Evolutionary conservation across 2,113 vertebrate species (phyloP).

Genomic region (Actenoides lindsayi): DNA sequence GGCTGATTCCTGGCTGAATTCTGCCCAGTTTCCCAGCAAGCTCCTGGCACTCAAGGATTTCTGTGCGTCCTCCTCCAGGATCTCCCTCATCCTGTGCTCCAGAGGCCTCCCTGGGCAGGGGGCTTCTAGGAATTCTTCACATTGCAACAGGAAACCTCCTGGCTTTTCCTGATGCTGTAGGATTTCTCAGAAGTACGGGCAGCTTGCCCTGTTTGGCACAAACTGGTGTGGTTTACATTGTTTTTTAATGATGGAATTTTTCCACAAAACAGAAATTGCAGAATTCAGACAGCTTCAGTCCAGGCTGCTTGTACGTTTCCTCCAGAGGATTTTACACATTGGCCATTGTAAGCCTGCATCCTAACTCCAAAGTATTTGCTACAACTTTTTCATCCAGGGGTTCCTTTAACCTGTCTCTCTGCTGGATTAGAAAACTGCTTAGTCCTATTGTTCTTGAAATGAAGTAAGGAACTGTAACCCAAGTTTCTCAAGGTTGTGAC

Average conservation of each 20-base stretch:
- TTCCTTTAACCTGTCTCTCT: background rate
- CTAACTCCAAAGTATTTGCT: background rate
- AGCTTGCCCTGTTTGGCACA: background rate
- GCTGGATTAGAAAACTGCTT: background rate
- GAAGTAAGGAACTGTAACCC: background rate
- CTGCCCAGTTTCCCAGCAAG: background rate
- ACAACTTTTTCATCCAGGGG: background rate
- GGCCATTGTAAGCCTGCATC: background rate
- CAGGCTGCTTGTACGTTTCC: background rate
- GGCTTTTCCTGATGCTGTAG: background rate
- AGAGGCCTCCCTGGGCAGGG: background rate
- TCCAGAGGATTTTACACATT: background rate
- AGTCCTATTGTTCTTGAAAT: background rate
- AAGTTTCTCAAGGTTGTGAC: background rate
- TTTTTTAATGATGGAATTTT: conserved; percentile 8
- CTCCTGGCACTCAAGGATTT: background rate
- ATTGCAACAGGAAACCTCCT: background rate
- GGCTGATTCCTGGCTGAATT: background rate
- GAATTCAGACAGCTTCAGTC: background rate
- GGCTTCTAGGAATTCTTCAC: background rate
- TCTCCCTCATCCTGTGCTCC: background rate
- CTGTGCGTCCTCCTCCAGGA: background rate
- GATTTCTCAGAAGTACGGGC: background rate
- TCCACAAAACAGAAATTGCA: background rate
- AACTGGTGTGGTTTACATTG: background rate